phyloP scores from a whole-genome alignment of 2,113 vertebrate genomes.

The Asarcornis scutulata region DNA sequence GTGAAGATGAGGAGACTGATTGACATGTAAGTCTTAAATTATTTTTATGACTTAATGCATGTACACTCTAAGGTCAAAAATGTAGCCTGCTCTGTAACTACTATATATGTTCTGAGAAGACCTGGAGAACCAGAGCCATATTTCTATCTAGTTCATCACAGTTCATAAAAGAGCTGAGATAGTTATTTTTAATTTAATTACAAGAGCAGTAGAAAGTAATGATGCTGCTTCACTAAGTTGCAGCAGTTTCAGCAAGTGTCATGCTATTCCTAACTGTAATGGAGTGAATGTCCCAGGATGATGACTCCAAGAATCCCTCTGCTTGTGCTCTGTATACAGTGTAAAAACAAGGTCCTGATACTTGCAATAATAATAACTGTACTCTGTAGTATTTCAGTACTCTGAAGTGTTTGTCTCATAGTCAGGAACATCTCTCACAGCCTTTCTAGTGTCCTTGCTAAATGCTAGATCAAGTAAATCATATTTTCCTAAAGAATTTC shows the following conservation, averaged over 20 bases:
- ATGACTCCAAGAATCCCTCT: background rate
- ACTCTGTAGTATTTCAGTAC: background rate
- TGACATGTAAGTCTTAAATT: background rate
- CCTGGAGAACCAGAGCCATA: background rate
- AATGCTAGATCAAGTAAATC: background rate
- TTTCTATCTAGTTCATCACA: background rate
- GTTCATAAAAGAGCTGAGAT: background rate
- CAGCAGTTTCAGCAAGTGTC: background rate
- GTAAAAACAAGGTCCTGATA: background rate
- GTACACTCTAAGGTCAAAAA: background rate
- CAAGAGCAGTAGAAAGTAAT: background rate
- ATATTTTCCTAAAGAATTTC: background rate
- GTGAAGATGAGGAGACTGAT: background rate
- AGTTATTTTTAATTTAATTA: background rate
- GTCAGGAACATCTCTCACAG: background rate
- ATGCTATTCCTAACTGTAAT: background rate
- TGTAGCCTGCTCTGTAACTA: background rate
- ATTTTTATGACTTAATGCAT: background rate
- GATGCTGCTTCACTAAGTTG: background rate
- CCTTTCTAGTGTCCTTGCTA: background rate
- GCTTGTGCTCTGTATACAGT: background rate
- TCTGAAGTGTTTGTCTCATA: background rate
- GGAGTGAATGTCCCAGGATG: background rate
- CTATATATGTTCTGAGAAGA: background rate
- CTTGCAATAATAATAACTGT: background rate